These are phyloP conservation scores for Apostichopus parvimensis DNA, from an alignment of 35 echinoderm and acorn worm species.

Conservation along the genomic window DNA sequence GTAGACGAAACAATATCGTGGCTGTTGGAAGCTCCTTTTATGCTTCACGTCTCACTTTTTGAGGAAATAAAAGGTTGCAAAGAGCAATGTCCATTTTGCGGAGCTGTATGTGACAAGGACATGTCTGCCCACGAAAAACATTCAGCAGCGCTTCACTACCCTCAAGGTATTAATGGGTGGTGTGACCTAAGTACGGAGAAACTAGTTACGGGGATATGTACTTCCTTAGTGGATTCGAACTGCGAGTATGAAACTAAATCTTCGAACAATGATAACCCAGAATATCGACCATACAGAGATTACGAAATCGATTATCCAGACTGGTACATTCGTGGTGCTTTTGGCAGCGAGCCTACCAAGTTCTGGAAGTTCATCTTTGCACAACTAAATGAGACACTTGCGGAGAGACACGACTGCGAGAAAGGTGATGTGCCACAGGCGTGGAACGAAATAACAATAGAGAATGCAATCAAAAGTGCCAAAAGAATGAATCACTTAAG, in stretches of 20 bases:
- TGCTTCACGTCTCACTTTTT: neutral
- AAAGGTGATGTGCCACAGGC: neutral
- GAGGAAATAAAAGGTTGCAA: neutral
- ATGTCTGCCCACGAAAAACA: neutral
- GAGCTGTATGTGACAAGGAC: neutral
- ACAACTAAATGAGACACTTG: neutral
- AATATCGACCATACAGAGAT: slow-evolving; percentile 16
- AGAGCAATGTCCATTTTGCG: slow-evolving; percentile 43
- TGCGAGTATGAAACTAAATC: neutral
- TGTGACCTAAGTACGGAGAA: neutral
- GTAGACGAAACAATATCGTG: neutral
- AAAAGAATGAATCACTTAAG: neutral
- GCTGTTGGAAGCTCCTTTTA: neutral
- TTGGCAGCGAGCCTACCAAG: neutral
- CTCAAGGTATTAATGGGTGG: neutral
- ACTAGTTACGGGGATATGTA: neutral
- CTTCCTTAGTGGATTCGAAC: neutral
- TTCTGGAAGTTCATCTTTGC: slow-evolving; percentile 3
- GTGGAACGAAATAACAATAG: neutral
- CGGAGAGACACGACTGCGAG: neutral
- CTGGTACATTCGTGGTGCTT: neutral
- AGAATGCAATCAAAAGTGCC: neutral
- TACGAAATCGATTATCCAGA: neutral
- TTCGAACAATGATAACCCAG: neutral
- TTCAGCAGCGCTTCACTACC: neutral